Evolutionary conservation across 2,797 vertebrate species (phyloP).

Genomic region (Galaxias olidus): DNA sequence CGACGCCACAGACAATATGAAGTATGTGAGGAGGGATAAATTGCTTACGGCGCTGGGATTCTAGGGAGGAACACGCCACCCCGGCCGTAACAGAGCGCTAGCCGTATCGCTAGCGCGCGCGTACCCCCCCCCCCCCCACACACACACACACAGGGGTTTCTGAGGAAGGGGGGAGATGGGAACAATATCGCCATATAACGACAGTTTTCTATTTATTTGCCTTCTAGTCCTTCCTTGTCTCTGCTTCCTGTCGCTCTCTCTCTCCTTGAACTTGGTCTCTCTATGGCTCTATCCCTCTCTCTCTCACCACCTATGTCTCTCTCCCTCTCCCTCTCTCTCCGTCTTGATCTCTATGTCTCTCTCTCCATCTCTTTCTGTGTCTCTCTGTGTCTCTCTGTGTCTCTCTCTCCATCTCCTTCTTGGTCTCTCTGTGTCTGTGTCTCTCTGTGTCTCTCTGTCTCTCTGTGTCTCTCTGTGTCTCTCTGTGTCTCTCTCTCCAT

Average conservation of each 20-base stretch:
- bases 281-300: not conserved
- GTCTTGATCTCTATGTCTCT: too few relatives aligned
- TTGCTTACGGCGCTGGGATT: slow-evolving; percentile 82
- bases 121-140: slow-evolving; percentile 74
- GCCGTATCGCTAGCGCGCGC: slow-evolving; percentile 79
- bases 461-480: slow-evolving; percentile 15
- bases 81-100: slow-evolving; percentile 72
- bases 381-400: not conserved
- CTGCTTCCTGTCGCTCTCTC: slow-evolving; percentile 39
- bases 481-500: slow-evolving; percentile 12
- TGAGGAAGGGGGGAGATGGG: slow-evolving; percentile 12
- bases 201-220: slow-evolving; percentile 3
- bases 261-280: slow-evolving; percentile 9
- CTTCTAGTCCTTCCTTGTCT: too few relatives aligned
- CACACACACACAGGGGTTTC: not conserved
- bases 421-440: not conserved
- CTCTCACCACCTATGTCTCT: not conserved
- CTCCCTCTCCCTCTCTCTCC: not conserved
- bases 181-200: slow-evolving; percentile 32
- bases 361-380: not conserved
- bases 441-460: slow-evolving; percentile 29
- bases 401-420: not conserved
- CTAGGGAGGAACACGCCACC: slow-evolving; percentile 82
- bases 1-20: slow-evolving; percentile 84
- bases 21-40: slow-evolving; percentile 86